Evolutionary conservation across 1,140 invertebrate species (phyloP), one percentile per base, ranked within the genome.

Genomic region (Listronotus bonariensis): DNA sequence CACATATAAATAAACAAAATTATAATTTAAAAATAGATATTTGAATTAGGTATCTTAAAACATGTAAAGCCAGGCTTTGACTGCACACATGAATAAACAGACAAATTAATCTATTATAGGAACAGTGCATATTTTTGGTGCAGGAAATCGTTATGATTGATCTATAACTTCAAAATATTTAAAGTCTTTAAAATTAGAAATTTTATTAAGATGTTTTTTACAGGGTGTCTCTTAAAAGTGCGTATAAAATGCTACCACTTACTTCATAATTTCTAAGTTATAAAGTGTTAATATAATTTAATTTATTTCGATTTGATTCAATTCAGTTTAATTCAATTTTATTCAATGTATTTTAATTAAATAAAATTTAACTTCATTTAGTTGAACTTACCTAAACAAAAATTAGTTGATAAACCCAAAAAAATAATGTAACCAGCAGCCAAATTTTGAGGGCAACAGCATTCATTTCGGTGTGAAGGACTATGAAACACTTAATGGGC

Each of bases 331-430:
- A n/a, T n/a, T n/a, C n/a, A n/a, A n/a, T n/a, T n/a, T n/a, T n/a
- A n/a, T n/a, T n/a, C n/a, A n/a, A n/a, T n/a, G n/a, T n/a, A n/a
- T n/a, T n/a, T n/a, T n/a, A n/a, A n/a, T n/a, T n/a, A n/a, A n/a
- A n/a, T n/a, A n/a, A n/a, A n/a, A n/a, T n/a, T n/a, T n/a, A n/a
- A n/a, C n/a, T n/a, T n/a, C n/a, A n/a, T n/a, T n/a, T n/a, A n/a
- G n/a, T n/a, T n/a, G n/a, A 3, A 63, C 61, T 54, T 63, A 63
- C 61, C 61, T 49, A 49, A 63, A 40, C 48, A 36, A 48, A 55
- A 40, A 40, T 40, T 12, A 17, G 31, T 49, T 12, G 52, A 52
- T 20, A 55, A 40, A 55, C 43, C 32, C 10, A 63, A 17, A 55
- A 17, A 46, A 48, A 55, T 20, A 55, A 31, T 26, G 52, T 49